These are phyloP conservation scores for Anguilla anguilla DNA, from an alignment of 2,797 vertebrate species.

Conservation along the genomic window DNA sequence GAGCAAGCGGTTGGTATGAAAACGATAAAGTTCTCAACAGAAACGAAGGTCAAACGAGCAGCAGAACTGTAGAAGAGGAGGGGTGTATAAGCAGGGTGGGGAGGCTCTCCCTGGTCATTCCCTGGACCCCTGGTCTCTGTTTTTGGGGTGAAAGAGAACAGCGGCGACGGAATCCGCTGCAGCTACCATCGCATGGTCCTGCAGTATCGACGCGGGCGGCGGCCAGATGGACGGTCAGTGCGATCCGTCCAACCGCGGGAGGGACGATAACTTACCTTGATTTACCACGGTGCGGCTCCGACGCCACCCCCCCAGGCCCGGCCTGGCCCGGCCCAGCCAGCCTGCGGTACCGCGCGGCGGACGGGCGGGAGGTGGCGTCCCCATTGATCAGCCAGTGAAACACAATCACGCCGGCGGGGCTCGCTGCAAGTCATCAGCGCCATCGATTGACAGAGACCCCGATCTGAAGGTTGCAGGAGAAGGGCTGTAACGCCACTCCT, in stretches of 20 bases:
- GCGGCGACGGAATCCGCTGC: slow-evolving; percentile 24
- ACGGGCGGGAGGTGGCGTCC: background rate
- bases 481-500: background rate
- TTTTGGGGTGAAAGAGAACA: background rate
- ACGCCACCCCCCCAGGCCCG: too few relatives aligned
- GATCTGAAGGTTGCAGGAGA: slow-evolving; percentile 25
- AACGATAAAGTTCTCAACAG: background rate
- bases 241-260: slow-evolving; percentile 10
- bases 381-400: slow-evolving; percentile 37
- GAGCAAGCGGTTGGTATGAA: background rate
- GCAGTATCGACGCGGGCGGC: background rate
- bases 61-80: background rate
- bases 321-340: background rate
- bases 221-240: slow-evolving; percentile 29
- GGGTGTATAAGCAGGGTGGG: slow-evolving; percentile 27
- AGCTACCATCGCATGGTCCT: slow-evolving; percentile 29
- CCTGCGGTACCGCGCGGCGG: background rate
- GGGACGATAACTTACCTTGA: slow-evolving; percentile 12
- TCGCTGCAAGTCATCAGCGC: slow-evolving; percentile 24
- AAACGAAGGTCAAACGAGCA: background rate
- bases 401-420: slow-evolving; percentile 44
- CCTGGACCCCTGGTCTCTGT: background rate
- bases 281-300: slow-evolving; percentile 7
- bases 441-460: slow-evolving; percentile 37
- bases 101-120: background rate